Base-by-base conservation (phyloP, 2,888 invertebrate species). In the Polymixis lichenea region DNA sequence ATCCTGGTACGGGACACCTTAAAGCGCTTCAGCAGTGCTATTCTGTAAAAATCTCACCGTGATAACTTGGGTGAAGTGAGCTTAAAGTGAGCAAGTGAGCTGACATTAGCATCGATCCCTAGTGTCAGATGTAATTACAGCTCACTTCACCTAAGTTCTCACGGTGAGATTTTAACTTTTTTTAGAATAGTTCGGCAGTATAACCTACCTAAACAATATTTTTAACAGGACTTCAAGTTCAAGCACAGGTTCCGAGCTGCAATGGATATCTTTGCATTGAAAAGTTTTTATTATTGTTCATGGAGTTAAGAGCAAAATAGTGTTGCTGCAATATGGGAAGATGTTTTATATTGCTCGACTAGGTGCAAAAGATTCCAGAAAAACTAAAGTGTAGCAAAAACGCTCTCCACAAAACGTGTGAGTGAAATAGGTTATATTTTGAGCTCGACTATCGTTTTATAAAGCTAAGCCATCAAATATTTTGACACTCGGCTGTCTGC, bases 401-500 rank as follows among this genome's bases (percentile, higher is more conserved):
- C 67, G 55, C 8, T 78, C 56, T 72, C 28, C 64, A 67, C 58
- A 77, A 75, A 80, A 77, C 67, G 73, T 83, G 72, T 55, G 65
- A 65, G 70, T 75, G 71, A 78, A 82, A 65, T 83, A 77, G 77
- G 61, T 80, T 78, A 78, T 70, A 56, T 87, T 85, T 84, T 43
- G 68, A 66, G 70, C 75, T 55, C 75, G 58, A 69, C 72, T 75
- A 72, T 72, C 77, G 72, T 82, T 71, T n/a, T n/a, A n/a, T 84
- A 86, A 77, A 87, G 81, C 58, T 79, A 80, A 85, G 82, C 78
- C 87, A 86, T 89, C 84, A 80, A 89, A 92, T 93, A 90, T 94
- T 94, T 90, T 93, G 93, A 92, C 93, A 91, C 89, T 87, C 86
- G 78, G 83, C 86, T 90, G 89, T 89, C 86, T 73, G 72, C 68